Base-by-base conservation (phyloP, 2,888 invertebrate genomes). In the Folsomia candida region DNA sequence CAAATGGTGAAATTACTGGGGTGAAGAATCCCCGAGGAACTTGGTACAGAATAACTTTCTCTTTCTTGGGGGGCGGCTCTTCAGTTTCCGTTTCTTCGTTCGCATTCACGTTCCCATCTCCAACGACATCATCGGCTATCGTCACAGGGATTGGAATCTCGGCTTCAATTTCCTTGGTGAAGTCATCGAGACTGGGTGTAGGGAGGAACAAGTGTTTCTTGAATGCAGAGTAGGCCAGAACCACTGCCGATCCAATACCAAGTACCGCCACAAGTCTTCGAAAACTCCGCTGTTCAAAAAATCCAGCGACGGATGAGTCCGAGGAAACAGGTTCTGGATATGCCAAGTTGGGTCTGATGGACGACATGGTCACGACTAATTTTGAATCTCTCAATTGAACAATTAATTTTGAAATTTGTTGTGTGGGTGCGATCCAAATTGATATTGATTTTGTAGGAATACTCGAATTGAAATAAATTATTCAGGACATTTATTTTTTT, bases 1-100 rank as follows among this genome's bases (percentile, higher is more conserved):
- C 71, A 61, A 74, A 79, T 3, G 78, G 78, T 14, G 77, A 71
- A 54, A 79, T 73, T 25, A 67, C 73, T 0, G 79, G 79, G 0
- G 76, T 74, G 28, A 63, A 71, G 62, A 72, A 78, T 27, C 76
- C 78, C 6, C 79, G 62, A 11, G 75, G 73, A 22, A 37, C 65
- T 63, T 71, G 71, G 37, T 74, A 73, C 9, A 75, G 68, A 24
- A 72, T 65, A n/a, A 78, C 75, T 26, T 57, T 61, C 3, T 51
- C 60, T 22, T 68, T 64, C 11, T 18, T 25, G 11, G 65, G 27
- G 11, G 2, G 11, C 4, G 1, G 3, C 9, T 65, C 54, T 25
- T 51, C 25, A 54, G 22, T 14, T 14, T 4, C 24, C 1, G 25
- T 1, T 26, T 24, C 24, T 58, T 59, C 67, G 25, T 66, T 57